Percentiles rank a stretch among this genome's conserved stretches.
Conservation (phyloP, 1,140 invertebrate genomes). For the Calosoma granatense region DNA sequence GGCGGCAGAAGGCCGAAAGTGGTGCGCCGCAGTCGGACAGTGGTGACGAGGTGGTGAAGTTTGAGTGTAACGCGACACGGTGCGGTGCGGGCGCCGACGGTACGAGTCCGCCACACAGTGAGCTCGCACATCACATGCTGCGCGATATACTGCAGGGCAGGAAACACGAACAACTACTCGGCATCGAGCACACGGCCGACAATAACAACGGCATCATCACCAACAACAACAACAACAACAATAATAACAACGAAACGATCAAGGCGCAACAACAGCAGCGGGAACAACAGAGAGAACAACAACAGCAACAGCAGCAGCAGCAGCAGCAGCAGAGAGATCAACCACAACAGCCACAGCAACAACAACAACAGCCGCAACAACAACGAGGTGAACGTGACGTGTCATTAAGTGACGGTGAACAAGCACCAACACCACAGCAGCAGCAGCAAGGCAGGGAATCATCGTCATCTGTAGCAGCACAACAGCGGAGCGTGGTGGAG, state of each 20-base stretch:
- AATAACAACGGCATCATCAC: slow-evolving; percentile 36
- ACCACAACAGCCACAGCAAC: slow-evolving; percentile 22
- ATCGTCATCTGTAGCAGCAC: slow-evolving; percentile 3
- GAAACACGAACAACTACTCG: slow-evolving; percentile 62
- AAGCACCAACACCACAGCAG: background rate
- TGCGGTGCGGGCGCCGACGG: slow-evolving; percentile 30
- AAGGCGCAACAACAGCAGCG: slow-evolving; percentile 36
- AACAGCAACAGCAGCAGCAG: background rate
- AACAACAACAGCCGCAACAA: slow-evolving; percentile 25
- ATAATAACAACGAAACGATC: slow-evolving; percentile 17
- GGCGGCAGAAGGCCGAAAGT: slow-evolving; percentile 50
- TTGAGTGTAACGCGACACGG: slow-evolving; percentile 22
- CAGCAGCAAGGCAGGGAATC: background rate
- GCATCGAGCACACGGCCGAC: slow-evolving; percentile 38
- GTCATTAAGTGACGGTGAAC: slow-evolving; percentile 14
- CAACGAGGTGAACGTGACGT: slow-evolving; percentile 33
- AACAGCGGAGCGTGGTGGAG: background rate
- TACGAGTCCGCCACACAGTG: slow-evolving; percentile 44
- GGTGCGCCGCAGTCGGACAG: slow-evolving; percentile 29
- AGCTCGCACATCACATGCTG: slow-evolving; percentile 70
- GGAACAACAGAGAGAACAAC: slow-evolving; percentile 29
- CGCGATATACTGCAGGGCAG: slow-evolving; percentile 71
- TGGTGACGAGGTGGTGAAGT: slow-evolving; percentile 32
- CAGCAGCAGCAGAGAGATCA: slow-evolving; percentile 33
- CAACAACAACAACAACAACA: slow-evolving; percentile 35